Base-by-base conservation (phyloP, 2,888 invertebrate genomes). In the Chloroclysta siterata region DNA sequence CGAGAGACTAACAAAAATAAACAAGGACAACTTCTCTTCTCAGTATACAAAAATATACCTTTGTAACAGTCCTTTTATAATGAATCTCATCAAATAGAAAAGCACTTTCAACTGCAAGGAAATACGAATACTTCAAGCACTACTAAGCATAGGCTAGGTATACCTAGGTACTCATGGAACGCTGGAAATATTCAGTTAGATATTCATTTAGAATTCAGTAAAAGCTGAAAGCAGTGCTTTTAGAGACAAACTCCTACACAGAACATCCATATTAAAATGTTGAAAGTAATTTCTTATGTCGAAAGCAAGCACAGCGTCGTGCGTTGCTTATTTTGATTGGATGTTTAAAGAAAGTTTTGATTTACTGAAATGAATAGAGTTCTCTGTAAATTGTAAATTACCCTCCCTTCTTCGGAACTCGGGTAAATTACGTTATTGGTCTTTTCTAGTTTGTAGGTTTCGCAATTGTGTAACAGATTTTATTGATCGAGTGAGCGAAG, bases 41-140 rank as follows among this genome's bases (percentile, higher is more conserved):
- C 6, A 42, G 6, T 6, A 42, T n/a, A n/a, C n/a, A 42, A 42
- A 22, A 33, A 8, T 33, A 33, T 33, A 33, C 33, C 15, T 15
- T 44, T 1, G 44, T 14, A 44, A 44, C n/a, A 29, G 14, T 6
- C 29, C 50, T 28, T 22, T 28, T 28, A 48, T 22, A 28, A 48
- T 1, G 7, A 29, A 14, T 14, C 33, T 14, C 2, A 33, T 29
- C 50, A 50, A 50, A 51, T 51, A 15, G 33, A 51, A 51, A 50
- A 36, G 33, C 51, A 51, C 15, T 15, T 42, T 11, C 14, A 44
- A 42, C 29, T 14, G 57, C 33, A 42, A 33, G 14, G 15, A 51
- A 42, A 39, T 42, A 53, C n/a, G 36, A 53, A 41, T 50, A 54
- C 53, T 59, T 53, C 39, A 60, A 59, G 15, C 46, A 47, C 44